Percentiles rank a stretch among this genome's conserved stretches.
These are phyloP conservation scores for Colistium nudipinnis DNA, from an alignment of 2,113 vertebrate species.

Conservation along the genomic window DNA sequence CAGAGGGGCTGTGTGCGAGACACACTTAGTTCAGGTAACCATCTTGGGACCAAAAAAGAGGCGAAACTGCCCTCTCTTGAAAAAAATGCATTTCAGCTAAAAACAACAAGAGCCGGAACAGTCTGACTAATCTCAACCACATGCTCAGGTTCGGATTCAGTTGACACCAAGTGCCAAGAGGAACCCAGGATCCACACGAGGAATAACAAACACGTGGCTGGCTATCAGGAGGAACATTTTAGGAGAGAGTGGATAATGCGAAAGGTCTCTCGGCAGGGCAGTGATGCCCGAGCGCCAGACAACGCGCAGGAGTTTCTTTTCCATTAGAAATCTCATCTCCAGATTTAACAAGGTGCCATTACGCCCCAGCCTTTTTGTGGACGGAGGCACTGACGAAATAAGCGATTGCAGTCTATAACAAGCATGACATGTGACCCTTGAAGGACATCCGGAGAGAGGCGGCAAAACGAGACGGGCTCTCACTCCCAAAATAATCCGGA, in stretches of 20 bases:
- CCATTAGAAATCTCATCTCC: conserved; percentile 65
- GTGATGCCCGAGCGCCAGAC: conserved; percentile 32
- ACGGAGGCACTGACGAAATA: conserved; percentile 52
- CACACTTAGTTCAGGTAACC: conserved; percentile 65
- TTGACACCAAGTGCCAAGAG: conserved; percentile 43
- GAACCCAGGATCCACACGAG: conserved; percentile 51
- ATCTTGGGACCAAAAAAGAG: conserved; percentile 38
- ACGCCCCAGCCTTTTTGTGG: conserved; percentile 48
- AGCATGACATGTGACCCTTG: conserved; percentile 58
- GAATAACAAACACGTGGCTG: conserved; percentile 53
- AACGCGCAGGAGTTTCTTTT: conserved; percentile 43
- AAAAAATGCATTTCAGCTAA: conserved; percentile 58
- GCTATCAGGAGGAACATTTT: conserved; percentile 47
- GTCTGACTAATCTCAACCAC: conserved; percentile 55
- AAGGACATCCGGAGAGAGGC: conserved; percentile 44
- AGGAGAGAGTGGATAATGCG: conserved; percentile 31
- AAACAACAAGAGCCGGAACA: conserved; percentile 48
- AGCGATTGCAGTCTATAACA: conserved; percentile 66
- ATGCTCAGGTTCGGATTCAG: conserved; percentile 46
- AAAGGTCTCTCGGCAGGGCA: conserved; percentile 27
- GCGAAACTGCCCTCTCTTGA: conserved; percentile 10
- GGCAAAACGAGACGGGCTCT: conserved; percentile 18
- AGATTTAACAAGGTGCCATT: conserved; percentile 66
- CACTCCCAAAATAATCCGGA: neutral
- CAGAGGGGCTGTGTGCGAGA: conserved; percentile 46